Evolutionary conservation across 2,797 vertebrate genomes (phyloP), one percentile per base, ranked within the genome.

Genomic region (Catamblyrhynchus diadema): DNA sequence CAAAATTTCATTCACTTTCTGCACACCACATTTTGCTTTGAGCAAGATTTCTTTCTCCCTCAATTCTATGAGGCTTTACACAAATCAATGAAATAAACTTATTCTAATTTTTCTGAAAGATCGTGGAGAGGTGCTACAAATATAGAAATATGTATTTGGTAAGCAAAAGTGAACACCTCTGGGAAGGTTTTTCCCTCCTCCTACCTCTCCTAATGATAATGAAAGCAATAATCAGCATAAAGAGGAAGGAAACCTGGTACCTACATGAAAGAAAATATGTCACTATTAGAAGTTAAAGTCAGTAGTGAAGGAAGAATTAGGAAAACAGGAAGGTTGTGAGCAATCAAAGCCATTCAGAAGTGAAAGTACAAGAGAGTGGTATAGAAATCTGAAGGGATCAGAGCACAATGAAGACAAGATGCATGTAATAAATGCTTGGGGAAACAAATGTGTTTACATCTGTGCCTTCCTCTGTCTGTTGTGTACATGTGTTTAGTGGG

Each of bases 341-440:
- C 28, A 32, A 28, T 10, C 8, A 48, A 70, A 81, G 12, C 21
- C 42, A 32, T 77, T 73, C 33, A 45, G 64, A 71, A 72, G 7
- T 12, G 51, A 66, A 79, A 88, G 35, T 20, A 73, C n/a, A 54
- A 64, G 37, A 64, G 22, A 0, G 0, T 7, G 19, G n/a, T 6
- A 83, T 47, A 69, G 32, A 94, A 94, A 69, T 83, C 61, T 48
- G 39, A 88, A 56, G 11, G 39, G 21, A 65, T 67, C 53, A 85
- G 45, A 86, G n/a, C 14, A 42, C 42, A 90, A 15, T 9, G 22
- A 72, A 77, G 70, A 56, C 16, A 51, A 77, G 41, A 56, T 21
- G 1, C 4, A 24, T 9, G 4, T 4, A n/a, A 60, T 24, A n/a
- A 51, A 51, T 51, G 7, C 10, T 17, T 67, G 44, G n/a, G 33